A percentile compares a stretch with the other conserved stretches of the same genome.
Conservation (phyloP, 2,797 vertebrate species). For the Champsocephalus gunnari region DNA sequence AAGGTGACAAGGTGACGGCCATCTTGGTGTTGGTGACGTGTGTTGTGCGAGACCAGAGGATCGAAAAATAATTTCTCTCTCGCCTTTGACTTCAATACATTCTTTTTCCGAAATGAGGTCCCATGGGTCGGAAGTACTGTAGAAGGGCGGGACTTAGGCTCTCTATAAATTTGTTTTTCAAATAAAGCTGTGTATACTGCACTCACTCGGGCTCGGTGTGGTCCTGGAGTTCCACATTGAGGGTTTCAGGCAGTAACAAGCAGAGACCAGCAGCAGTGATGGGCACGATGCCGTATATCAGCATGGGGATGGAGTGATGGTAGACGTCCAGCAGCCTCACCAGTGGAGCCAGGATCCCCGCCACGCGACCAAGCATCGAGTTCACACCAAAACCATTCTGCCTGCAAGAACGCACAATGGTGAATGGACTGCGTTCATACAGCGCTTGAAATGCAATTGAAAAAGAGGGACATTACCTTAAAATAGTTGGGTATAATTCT, state of each 20-base stretch:
- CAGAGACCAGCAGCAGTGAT: conserved; percentile 77
- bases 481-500: conserved; percentile 87
- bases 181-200: too few relatives aligned
- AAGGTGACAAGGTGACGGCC: too few relatives aligned
- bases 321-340: conserved; percentile 80
- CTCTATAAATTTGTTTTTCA: too few relatives aligned
- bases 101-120: too few relatives aligned
- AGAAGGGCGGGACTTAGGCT: too few relatives aligned
- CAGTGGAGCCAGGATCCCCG: conserved; percentile 82
- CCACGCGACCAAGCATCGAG: conserved; percentile 79
- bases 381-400: conserved; percentile 86
- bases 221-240: conserved; percentile 80
- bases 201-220: conserved; percentile 52
- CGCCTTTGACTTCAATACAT: too few relatives aligned
- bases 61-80: too few relatives aligned
- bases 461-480: conserved; percentile 77
- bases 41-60: too few relatives aligned
- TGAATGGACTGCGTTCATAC: too few relatives aligned
- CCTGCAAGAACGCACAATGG: conserved; percentile 59
- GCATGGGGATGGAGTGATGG: conserved; percentile 81
- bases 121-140: too few relatives aligned
- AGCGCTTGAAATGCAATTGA: too few relatives aligned
- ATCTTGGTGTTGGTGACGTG: too few relatives aligned
- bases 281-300: conserved; percentile 78
- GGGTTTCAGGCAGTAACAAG: conserved; percentile 87